These are phyloP conservation scores for Chiloscyllium plagiosum DNA, from an alignment of 2,113 vertebrate genomes.

Conservation along the genomic window DNA sequence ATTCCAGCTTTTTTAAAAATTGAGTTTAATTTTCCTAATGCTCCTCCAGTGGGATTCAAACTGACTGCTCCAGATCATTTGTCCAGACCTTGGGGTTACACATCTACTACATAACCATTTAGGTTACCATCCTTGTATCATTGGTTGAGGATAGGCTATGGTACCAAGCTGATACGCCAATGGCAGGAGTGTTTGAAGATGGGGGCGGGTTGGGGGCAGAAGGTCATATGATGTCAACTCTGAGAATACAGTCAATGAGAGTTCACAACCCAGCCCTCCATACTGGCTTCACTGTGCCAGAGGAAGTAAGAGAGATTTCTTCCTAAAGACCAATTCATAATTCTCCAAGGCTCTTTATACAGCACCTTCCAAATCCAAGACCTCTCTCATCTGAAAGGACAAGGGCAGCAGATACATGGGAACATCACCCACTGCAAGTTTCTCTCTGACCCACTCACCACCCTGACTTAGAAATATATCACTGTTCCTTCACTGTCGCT, in stretches of 20 bases:
- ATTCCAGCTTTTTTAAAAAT: neutral
- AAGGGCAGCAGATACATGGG: too few relatives aligned
- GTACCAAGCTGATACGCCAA: neutral
- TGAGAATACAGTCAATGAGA: neutral
- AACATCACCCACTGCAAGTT: too few relatives aligned
- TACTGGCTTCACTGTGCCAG: neutral
- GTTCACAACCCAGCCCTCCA: neutral
- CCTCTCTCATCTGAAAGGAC: too few relatives aligned
- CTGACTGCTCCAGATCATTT: neutral
- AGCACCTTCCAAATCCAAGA: too few relatives aligned
- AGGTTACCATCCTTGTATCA: neutral
- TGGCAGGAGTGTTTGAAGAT: neutral
- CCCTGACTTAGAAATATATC: too few relatives aligned
- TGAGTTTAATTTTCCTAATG: neutral
- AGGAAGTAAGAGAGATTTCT: too few relatives aligned
- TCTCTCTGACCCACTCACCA: too few relatives aligned
- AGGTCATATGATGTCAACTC: neutral
- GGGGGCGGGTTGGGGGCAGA: neutral
- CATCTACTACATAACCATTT: neutral
- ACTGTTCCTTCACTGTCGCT: too few relatives aligned
- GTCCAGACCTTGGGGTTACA: neutral
- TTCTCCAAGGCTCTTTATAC: too few relatives aligned
- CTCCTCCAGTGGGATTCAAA: neutral
- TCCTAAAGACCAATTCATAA: too few relatives aligned
- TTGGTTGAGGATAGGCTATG: neutral